phyloP scores from a whole-genome alignment of 2,797 vertebrate genomes.

The Phyllotis vaccarum region DNA sequence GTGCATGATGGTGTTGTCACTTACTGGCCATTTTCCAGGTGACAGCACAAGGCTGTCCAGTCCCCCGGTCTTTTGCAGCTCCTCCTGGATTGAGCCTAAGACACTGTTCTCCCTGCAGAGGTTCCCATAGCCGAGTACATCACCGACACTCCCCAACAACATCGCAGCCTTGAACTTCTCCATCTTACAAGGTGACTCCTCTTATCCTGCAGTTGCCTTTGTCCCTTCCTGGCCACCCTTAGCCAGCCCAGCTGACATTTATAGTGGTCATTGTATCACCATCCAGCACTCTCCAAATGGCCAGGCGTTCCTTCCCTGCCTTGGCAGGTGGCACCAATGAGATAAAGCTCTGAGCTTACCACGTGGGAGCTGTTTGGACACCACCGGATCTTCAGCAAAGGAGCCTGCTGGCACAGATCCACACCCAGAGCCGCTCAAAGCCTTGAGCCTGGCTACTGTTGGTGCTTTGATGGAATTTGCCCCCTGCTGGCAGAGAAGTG shows the following conservation, averaged over 20 bases:
- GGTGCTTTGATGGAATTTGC: not conserved
- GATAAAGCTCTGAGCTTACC: constrained; percentile 79
- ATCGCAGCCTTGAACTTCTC: constrained; percentile 97
- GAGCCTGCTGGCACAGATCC: not conserved
- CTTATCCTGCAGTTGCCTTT: constrained; percentile 61
- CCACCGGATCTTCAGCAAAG: not conserved
- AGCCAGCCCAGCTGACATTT: constrained; percentile 79
- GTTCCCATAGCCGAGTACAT: constrained; percentile 94
- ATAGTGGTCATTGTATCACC: constrained; percentile 86
- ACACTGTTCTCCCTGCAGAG: constrained; percentile 90
- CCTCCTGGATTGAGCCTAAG: constrained; percentile 93
- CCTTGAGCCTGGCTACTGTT: not conserved
- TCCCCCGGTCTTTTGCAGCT: constrained; percentile 92
- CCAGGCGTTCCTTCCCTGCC: constrained; percentile 85
- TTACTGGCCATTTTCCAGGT: constrained; percentile 95
- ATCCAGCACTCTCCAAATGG: constrained; percentile 83
- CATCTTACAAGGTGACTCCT: constrained; percentile 85
- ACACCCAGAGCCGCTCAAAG: not conserved
- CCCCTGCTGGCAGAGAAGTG: not conserved
- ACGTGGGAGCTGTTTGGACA: not conserved
- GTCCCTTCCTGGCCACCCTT: constrained; percentile 82
- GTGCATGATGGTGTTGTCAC: constrained; percentile 95
- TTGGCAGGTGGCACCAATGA: constrained; percentile 83
- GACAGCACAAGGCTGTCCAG: constrained; percentile 92
- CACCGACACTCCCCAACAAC: constrained; percentile 93